Conservation (phyloP, 2,797 vertebrate genomes). For the Oreochromis grahami region DNA sequence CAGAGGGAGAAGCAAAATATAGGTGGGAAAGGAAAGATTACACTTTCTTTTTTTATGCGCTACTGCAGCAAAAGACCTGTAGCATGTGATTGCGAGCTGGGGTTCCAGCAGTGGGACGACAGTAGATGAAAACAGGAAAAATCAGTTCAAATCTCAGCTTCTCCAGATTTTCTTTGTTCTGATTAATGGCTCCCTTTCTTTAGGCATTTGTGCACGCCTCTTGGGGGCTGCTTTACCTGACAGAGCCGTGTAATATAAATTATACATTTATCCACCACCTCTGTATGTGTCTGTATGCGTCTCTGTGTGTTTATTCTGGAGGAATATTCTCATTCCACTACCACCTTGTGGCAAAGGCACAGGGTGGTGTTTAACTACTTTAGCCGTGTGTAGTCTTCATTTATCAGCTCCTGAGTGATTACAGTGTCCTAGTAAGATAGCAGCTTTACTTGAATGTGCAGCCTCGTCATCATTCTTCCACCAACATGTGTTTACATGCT, state of each 20-base stretch:
- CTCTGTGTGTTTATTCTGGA: background rate
- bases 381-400: slow-evolving; percentile 37
- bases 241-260: background rate
- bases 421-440: slow-evolving; percentile 44
- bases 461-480: slow-evolving; percentile 53
- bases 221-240: background rate
- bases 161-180: background rate
- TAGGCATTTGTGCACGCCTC: background rate
- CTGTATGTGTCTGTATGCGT: background rate
- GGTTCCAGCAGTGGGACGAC: slow-evolving; percentile 10
- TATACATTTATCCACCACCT: slow-evolving; percentile 20
- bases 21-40: background rate
- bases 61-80: slow-evolving; percentile 3
- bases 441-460: slow-evolving; percentile 23
- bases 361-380: slow-evolving; percentile 51
- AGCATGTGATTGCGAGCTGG: slow-evolving; percentile 24
- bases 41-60: background rate
- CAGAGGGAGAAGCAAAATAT: background rate
- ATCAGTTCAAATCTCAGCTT: background rate
- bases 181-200: background rate
- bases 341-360: slow-evolving; percentile 1
- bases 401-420: slow-evolving; percentile 57
- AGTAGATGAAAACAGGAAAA: background rate
- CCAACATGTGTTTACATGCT: slow-evolving; percentile 70
- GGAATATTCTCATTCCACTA: background rate